phyloP scores from a whole-genome alignment of 2,888 invertebrate species.

The Chironomus tentans region DNA sequence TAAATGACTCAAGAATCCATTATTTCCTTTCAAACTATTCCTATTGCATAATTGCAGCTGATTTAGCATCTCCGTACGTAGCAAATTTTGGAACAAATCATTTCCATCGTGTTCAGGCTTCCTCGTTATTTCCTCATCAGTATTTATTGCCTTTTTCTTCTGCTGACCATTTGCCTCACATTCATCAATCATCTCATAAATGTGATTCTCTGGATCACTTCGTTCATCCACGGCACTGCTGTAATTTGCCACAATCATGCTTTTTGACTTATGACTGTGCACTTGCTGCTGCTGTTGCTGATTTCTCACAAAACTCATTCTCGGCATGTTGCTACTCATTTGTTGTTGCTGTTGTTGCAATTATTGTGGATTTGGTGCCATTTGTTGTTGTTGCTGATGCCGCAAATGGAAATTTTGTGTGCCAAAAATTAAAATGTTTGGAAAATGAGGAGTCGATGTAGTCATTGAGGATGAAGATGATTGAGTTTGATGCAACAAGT shows the following conservation, averaged over 20 bases:
- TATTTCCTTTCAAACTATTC: background rate
- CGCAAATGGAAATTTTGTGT: background rate
- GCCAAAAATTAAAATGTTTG: background rate
- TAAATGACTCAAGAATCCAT: conserved; percentile 16
- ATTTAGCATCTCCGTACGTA: conserved; percentile 14
- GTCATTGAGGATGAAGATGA: background rate
- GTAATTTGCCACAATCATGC: conserved; percentile 4
- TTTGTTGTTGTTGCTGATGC: background rate
- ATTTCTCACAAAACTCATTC: conserved; percentile 4
- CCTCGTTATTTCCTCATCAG: background rate
- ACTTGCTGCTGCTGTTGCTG: background rate
- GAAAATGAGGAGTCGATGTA: background rate
- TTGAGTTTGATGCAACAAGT: conserved; percentile 7
- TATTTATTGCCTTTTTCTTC: background rate
- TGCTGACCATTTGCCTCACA: background rate
- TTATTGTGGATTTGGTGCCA: background rate
- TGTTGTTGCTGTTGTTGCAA: conserved; percentile 7
- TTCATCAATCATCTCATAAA: conserved; percentile 27
- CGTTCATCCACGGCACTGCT: background rate
- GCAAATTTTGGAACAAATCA: conserved; percentile 23
- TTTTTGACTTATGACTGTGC: background rate
- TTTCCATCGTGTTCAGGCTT: background rate
- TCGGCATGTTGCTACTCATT: background rate
- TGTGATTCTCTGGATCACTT: conserved; percentile 25
- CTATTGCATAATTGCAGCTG: conserved; percentile 12